Evolutionary conservation across 2,888 invertebrate genomes (phyloP).

Genomic region (Leucophenga maculata): DNA sequence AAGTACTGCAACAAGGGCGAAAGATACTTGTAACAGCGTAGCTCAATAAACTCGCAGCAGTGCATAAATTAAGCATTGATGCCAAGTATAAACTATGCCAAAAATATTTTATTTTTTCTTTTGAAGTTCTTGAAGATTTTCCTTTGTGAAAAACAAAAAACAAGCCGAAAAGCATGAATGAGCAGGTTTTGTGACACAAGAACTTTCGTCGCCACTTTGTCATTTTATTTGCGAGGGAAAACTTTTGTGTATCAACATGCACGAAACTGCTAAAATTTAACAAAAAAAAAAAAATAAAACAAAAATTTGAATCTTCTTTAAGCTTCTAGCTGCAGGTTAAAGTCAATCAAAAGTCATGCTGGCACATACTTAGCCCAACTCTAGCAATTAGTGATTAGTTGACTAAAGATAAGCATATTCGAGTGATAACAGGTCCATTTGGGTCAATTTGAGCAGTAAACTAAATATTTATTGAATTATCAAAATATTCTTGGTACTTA

Average conservation of each 20-base stretch:
- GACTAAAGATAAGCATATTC: too few species aligned
- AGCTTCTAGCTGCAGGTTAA: too few species aligned
- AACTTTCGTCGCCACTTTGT: constrained; percentile 31
- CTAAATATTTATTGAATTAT: too few species aligned
- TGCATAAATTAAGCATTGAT: constrained; percentile 19
- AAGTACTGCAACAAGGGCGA: not conserved
- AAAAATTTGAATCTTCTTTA: not conserved
- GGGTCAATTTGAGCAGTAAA: too few species aligned
- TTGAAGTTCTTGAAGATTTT: not conserved
- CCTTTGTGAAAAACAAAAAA: not conserved
- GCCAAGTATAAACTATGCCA: not conserved
- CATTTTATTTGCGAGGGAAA: constrained; percentile 29
- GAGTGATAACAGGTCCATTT: too few species aligned
- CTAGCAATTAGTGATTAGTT: too few species aligned
- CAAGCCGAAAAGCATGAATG: not conserved
- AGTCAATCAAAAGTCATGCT: too few species aligned
- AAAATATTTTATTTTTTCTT: constrained; percentile 3
- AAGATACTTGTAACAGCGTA: not conserved
- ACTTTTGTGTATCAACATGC: constrained; percentile 1
- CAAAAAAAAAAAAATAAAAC: not conserved
- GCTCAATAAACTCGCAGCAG: constrained; percentile 4
- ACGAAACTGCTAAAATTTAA: not conserved
- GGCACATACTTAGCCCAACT: too few species aligned
- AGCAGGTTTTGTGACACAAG: not conserved
- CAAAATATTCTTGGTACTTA: too few species aligned